A percentile compares a stretch with the other conserved stretches of the same genome.
Evolutionary conservation across 2,888 invertebrate species (phyloP).

Genomic region (Idaea aversata): DNA sequence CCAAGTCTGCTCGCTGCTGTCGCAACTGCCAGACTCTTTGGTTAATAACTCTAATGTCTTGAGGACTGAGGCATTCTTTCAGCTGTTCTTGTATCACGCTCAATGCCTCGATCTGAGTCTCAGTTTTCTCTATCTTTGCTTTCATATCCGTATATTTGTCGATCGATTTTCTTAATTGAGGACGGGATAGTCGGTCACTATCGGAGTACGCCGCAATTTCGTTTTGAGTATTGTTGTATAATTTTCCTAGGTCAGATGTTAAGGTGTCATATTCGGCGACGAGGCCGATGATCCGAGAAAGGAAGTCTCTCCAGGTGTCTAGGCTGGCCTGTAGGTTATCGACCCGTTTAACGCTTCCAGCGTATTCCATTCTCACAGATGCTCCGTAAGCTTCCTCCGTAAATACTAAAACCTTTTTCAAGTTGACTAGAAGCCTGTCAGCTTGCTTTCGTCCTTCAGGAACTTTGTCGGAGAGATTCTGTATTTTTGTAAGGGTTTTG

Average conservation of each 20-base stretch:
- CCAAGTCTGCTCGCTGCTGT: slow-evolving; percentile 90
- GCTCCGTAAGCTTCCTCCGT: slow-evolving; percentile 89
- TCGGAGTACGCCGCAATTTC: slow-evolving; percentile 80
- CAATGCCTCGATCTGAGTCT: slow-evolving; percentile 84
- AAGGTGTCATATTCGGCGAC: slow-evolving; percentile 83
- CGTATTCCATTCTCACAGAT: slow-evolving; percentile 90
- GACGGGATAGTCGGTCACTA: slow-evolving; percentile 79
- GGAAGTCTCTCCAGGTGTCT: slow-evolving; percentile 89
- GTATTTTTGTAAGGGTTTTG: slow-evolving; percentile 84
- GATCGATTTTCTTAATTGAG: slow-evolving; percentile 83
- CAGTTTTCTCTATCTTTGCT: slow-evolving; percentile 78
- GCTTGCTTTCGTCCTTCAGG: slow-evolving; percentile 85
- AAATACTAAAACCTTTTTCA: slow-evolving; percentile 83
- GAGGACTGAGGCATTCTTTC: slow-evolving; percentile 91
- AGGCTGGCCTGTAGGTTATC: slow-evolving; percentile 89
- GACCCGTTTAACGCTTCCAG: slow-evolving; percentile 87
- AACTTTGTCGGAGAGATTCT: slow-evolving; percentile 84
- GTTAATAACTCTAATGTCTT: slow-evolving; percentile 89
- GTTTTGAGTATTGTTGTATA: slow-evolving; percentile 84
- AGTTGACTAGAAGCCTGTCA: slow-evolving; percentile 82
- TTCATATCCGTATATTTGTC: slow-evolving; percentile 82
- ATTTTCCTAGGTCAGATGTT: slow-evolving; percentile 78
- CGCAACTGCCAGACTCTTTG: slow-evolving; percentile 88
- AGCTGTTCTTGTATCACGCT: slow-evolving; percentile 89
- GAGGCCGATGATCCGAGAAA: slow-evolving; percentile 83